A percentile compares a stretch with the other conserved stretches of the same genome.
phyloP scores from a whole-genome alignment of 2,113 vertebrate species.

The Ictidomys tridecemlineatus region DNA sequence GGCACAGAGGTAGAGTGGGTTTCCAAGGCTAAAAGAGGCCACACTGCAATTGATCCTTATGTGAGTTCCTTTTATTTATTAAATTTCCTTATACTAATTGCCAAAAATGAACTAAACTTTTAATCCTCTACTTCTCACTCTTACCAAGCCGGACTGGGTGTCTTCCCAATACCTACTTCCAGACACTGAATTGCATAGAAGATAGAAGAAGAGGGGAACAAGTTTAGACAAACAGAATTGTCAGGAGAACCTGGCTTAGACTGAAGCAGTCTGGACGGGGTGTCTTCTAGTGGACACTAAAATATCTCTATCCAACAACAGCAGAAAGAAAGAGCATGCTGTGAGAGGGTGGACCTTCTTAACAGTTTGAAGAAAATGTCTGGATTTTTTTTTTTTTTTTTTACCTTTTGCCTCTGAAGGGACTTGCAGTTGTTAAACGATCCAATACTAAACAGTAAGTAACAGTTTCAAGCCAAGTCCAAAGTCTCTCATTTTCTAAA shows the following conservation, averaged over 20 bases:
- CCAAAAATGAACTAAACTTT: not conserved
- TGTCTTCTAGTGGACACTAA: not conserved
- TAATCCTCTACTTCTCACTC: not conserved
- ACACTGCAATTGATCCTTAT: rapidly evolving
- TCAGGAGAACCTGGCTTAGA: not conserved
- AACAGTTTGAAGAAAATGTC: not conserved
- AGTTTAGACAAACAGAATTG: not conserved
- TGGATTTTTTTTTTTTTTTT: not conserved
- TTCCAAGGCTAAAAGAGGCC: not conserved
- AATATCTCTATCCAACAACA: not conserved
- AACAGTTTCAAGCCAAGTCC: not conserved
- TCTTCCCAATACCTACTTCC: not conserved
- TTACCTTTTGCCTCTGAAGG: not conserved
- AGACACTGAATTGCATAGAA: not conserved
- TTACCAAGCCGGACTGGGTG: not conserved
- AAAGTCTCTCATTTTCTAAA: not conserved
- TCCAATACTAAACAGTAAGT: not conserved
- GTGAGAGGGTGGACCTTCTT: not conserved
- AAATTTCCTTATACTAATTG: not conserved
- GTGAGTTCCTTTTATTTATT: not conserved
- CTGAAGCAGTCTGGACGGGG: not conserved
- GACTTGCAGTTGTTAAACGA: not conserved
- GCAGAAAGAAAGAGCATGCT: not conserved
- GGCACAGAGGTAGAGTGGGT: not conserved
- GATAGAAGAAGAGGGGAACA: not conserved